Evolutionary conservation across 2,113 vertebrate genomes (phyloP).

Genomic region (Pomatorhinus ruficollis): DNA sequence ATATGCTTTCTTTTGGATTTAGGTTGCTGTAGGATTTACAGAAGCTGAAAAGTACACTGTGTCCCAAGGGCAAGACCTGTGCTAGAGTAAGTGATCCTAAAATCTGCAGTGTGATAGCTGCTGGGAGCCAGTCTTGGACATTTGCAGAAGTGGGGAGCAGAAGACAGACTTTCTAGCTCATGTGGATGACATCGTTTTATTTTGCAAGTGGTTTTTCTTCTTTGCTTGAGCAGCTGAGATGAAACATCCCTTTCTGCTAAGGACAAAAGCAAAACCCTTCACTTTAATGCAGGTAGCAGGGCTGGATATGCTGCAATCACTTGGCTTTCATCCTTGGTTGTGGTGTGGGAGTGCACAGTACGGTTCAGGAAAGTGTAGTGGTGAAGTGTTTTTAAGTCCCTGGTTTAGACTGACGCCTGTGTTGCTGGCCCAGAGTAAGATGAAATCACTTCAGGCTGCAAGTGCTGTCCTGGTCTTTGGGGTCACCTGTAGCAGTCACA

Average conservation of each 20-base stretch:
- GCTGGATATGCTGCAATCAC: background rate
- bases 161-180: background rate
- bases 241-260: background rate
- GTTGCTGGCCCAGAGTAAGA: background rate
- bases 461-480: accelerated
- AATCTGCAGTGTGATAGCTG: background rate
- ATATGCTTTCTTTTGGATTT: background rate
- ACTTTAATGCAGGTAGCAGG: background rate
- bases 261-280: conserved; percentile 9
- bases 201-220: background rate
- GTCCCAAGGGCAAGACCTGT: background rate
- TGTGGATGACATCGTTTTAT: background rate
- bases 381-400: background rate
- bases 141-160: background rate
- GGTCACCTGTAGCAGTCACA: background rate
- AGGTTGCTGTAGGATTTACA: background rate
- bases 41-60: background rate
- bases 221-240: background rate
- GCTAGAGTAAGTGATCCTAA: background rate
- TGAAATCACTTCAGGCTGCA: background rate
- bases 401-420: background rate
- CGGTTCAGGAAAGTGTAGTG: background rate
- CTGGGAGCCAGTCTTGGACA: background rate
- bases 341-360: background rate
- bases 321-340: conserved; percentile 47